Conservation (phyloP, 2,797 vertebrate species). For the Odontamblyopus rebecca region DNA sequence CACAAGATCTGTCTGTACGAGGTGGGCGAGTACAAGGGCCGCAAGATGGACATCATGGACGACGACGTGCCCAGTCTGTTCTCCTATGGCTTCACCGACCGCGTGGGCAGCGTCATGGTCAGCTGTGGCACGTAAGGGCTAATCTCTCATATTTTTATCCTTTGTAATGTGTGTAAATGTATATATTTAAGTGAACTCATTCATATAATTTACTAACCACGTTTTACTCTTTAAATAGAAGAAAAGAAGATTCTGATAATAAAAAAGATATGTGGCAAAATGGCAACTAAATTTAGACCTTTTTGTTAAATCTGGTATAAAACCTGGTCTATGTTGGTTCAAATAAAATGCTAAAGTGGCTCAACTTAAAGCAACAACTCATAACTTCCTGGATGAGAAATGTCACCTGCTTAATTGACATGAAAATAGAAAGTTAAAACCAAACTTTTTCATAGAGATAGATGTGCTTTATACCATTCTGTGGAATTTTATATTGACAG, state of each 20-base stretch:
- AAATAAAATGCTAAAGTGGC: background rate
- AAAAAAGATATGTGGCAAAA: background rate
- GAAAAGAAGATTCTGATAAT: background rate
- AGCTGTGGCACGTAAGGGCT: conserved; percentile 83
- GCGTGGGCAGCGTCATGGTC: conserved; percentile 82
- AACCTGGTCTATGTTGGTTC: background rate
- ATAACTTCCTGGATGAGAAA: too few species aligned
- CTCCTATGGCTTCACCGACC: conserved; percentile 84
- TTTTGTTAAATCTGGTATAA: background rate
- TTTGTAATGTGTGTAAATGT: background rate
- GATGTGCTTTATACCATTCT: too few species aligned
- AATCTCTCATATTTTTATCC: conserved; percentile 18
- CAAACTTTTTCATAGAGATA: too few species aligned
- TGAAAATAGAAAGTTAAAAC: too few species aligned
- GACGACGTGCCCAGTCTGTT: conserved; percentile 84
- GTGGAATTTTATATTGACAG: too few species aligned
- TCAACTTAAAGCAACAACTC: too few species aligned
- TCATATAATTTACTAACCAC: background rate
- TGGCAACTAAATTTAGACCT: background rate
- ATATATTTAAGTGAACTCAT: background rate
- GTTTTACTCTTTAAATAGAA: background rate
- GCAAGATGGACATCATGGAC: conserved; percentile 88
- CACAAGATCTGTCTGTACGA: conserved; percentile 83
- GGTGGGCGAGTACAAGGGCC: conserved; percentile 84
- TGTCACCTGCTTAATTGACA: too few species aligned